Conservation (phyloP, 2,113 vertebrate genomes). For the Calyptommatus sinebrachiatus region DNA sequence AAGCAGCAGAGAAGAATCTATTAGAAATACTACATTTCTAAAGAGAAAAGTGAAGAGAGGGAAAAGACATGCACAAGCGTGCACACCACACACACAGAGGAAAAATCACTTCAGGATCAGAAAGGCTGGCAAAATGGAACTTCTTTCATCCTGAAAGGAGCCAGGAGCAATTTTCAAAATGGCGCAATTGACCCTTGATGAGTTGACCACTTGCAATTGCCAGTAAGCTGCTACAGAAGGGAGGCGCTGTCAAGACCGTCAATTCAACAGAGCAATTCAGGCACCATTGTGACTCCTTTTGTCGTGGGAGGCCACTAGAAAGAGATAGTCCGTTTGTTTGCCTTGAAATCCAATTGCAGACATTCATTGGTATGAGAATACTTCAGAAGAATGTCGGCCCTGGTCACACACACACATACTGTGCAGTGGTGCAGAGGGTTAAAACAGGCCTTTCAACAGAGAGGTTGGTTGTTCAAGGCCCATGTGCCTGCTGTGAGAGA, state of each 20-base stretch:
- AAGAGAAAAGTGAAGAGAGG: not conserved
- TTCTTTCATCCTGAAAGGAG: slow-evolving; percentile 36
- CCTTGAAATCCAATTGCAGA: too few species aligned
- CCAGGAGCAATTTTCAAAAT: slow-evolving; percentile 34
- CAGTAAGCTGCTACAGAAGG: slow-evolving; percentile 7
- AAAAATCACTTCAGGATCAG: slow-evolving; percentile 9
- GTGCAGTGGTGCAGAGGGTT: too few species aligned
- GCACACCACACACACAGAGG: too few species aligned
- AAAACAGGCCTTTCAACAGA: too few species aligned
- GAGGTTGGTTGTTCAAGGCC: too few species aligned
- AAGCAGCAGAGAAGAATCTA: slow-evolving; percentile 8
- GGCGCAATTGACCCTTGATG: slow-evolving; percentile 32
- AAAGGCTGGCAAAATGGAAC: slow-evolving; percentile 7
- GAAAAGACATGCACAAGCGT: not conserved
- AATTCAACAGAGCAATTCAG: slow-evolving; percentile 19
- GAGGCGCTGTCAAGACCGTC: slow-evolving; percentile 6
- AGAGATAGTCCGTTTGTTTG: not conserved
- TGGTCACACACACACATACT: too few species aligned
- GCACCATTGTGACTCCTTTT: slow-evolving; percentile 15
- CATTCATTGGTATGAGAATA: too few species aligned
- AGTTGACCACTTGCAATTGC: slow-evolving; percentile 25
- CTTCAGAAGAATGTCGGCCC: too few species aligned
- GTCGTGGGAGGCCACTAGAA: slow-evolving; percentile 2
- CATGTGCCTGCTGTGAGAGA: too few species aligned
- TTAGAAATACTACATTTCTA: slow-evolving; percentile 16